Base-by-base conservation (phyloP, 2,113 vertebrate genomes). In the Nothocercus julius region DNA sequence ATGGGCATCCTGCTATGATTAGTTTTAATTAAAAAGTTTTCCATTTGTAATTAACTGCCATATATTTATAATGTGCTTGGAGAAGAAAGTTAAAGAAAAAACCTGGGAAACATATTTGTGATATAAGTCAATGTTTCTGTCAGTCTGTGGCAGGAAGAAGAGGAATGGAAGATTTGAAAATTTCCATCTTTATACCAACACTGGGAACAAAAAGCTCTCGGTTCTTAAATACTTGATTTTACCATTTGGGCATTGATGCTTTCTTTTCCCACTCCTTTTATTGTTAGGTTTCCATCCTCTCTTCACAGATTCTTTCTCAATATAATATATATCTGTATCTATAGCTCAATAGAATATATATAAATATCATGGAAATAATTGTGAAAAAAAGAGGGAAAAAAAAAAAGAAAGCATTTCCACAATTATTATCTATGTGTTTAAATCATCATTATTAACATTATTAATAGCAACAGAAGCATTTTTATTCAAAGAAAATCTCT, bases 161-260 rank as follows among this genome's bases (percentile, higher is more conserved):
- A 66, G 13, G 14, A 82, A 84, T 11, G 21, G 21, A 56, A 77
- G 42, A 30, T 22, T 40, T 76, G 3, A 30, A 66, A 32, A 56
- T 47, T 44, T 67, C 15, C 16, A 47, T 74, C 3, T 77, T 84
- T 90, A 61, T 40, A 56, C 11, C 3, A 54, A 70, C 4, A 18
- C 21, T 4, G 12, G 32, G 27, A 53, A 21, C 10, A 14, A 78
- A 63, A 82, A 24, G 0, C 3, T 12, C 21, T 34, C 9, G 8
- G 0, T 44, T 89, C 67, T 0, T 1, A 4, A 45, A 18, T 0
- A 49, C 25, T 62, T 62, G 0, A 15, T 77, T 93, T 87, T 80
- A 86, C 42, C 16, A 9, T 3, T 42, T 92, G 36, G 6, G 63
- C 56, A 18, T 10, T 66, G 13, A 4, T 67, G 15, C 2, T 20